Evolutionary conservation across 1,140 invertebrate species (phyloP), one percentile per base, ranked within the genome.

Genomic region (Lethrus apterus): DNA sequence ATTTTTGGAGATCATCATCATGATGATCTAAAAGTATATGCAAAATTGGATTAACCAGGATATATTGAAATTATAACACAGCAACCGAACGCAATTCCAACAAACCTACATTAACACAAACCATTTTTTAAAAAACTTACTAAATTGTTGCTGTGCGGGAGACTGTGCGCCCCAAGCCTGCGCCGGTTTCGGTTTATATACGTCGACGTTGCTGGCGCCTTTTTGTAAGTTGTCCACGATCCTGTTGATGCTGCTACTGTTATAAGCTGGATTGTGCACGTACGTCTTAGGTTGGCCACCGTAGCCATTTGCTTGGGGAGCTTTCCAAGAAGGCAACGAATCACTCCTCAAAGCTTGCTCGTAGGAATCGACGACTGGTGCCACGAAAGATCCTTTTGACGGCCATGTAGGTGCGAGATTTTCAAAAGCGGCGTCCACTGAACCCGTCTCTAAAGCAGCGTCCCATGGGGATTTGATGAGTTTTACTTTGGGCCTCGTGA

Each of bases 381-480:
- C 58, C 8, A 65, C 63, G 33, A 52, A 59, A 47, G 56, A 57
- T 21, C 61, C 59, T 51, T 54, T 56, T 8, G 55, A 57, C 8
- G 62, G 57, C 55, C 58, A 62, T 34, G 45, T 49, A 23, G 62
- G 59, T 20, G 56, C 54, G 10, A 66, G 24, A 32, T 78, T 71
- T 46, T 77, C 63, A 63, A 86, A 85, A 26, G 83, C 83, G 1
- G 71, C 63, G 23, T 83, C 81, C 1, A 83, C 80, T 7, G 74
- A 78, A 9, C 83, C 83, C 13, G 80, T 79, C 62, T 81, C 74
- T 19, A 84, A 62, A 4, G 83, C 82, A 2, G 82, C 83, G 52
- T 85, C 79, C 83, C 83, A 86, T 0, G 83, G 83, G 0, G 79
- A 79, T 64, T 81, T 77, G 0, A 83, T 60, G 10, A 83, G 59